Conservation (phyloP, 2,888 invertebrate genomes). For the Pyrrhosoma nymphula region DNA sequence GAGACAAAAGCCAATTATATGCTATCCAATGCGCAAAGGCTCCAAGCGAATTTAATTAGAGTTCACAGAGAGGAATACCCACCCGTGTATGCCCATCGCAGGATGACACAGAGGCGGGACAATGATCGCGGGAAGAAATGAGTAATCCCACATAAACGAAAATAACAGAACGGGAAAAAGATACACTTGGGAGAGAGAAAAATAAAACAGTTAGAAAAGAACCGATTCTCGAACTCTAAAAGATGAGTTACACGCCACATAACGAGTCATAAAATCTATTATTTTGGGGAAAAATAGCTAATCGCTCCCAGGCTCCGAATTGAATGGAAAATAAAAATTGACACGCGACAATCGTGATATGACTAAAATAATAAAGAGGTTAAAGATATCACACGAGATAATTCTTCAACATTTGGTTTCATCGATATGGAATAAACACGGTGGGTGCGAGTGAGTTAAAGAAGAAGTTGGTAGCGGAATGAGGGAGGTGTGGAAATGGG, state of each 20-base stretch:
- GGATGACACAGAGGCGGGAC: neutral
- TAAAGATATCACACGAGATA: neutral
- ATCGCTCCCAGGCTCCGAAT: too few species aligned
- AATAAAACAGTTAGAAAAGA: too few species aligned
- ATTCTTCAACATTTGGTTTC: neutral
- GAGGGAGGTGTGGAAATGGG: neutral
- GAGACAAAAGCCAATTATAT: neutral
- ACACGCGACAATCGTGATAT: neutral
- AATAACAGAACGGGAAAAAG: too few species aligned
- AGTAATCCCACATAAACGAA: neutral
- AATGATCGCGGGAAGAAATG: neutral
- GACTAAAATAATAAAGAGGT: neutral
- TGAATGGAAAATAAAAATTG: too few species aligned
- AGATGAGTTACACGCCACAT: too few species aligned
- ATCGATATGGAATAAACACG: neutral
- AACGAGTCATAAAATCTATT: too few species aligned
- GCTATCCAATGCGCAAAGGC: neutral
- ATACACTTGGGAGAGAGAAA: too few species aligned
- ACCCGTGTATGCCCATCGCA: neutral
- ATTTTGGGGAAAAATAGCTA: too few species aligned
- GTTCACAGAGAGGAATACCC: neutral
- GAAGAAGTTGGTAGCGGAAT: neutral
- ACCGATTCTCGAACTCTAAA: too few species aligned
- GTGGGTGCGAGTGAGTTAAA: neutral
- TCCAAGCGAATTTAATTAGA: neutral